These are phyloP conservation scores for Engraulis encrasicolus DNA, from an alignment of 2,113 vertebrate genomes.

Conservation along the genomic window DNA sequence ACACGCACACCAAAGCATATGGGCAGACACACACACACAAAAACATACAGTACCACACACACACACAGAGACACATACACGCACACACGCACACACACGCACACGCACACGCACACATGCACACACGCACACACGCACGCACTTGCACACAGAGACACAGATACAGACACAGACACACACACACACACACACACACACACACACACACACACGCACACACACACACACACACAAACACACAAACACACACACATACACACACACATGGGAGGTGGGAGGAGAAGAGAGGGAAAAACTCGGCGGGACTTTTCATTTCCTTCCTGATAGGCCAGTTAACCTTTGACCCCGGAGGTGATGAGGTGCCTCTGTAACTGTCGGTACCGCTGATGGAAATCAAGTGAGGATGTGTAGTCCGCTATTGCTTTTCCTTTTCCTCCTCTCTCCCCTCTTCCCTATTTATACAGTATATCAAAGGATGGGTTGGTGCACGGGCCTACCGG, in stretches of 20 bases:
- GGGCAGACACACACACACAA: background rate
- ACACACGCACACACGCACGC: conserved; percentile 13
- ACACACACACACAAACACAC: conserved; percentile 21
- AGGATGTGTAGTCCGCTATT: background rate
- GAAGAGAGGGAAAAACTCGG: background rate
- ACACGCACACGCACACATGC: background rate
- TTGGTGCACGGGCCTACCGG: too few relatives aligned
- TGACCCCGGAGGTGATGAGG: conserved; percentile 49
- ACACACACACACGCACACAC: conserved; percentile 10
- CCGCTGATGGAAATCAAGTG: conserved; percentile 39
- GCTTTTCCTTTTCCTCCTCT: too few relatives aligned
- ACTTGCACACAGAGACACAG: too few relatives aligned
- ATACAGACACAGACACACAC: conserved; percentile 11
- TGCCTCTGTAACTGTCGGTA: conserved; percentile 44
- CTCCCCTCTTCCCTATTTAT: background rate
- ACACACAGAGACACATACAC: conserved; percentile 11
- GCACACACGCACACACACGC: background rate
- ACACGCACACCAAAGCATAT: background rate
- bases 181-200: background rate
- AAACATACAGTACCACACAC: conserved; percentile 18
- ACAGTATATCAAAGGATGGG: too few relatives aligned
- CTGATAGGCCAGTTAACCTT: conserved; percentile 58
- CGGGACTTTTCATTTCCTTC: conserved; percentile 43
- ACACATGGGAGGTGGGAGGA: too few relatives aligned
- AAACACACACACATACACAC: background rate